These are phyloP conservation scores for Hippasteria phrygiana DNA, from an alignment of 53 echinoderm and acorn worm species.

Conservation along the genomic window DNA sequence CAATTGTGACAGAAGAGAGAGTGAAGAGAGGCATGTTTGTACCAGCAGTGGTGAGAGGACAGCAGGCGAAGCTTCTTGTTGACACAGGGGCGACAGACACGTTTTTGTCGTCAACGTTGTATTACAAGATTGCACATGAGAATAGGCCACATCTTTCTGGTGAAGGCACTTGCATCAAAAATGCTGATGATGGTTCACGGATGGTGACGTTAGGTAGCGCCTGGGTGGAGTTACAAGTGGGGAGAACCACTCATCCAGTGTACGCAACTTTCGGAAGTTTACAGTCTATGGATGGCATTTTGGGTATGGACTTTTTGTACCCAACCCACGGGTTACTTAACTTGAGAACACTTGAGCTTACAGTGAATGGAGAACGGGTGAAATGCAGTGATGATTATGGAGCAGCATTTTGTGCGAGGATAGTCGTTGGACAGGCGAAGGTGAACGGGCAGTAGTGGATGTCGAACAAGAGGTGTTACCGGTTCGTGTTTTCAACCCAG, in stretches of 20 bases:
- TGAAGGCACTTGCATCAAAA: neutral
- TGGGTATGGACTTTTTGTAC: conserved; percentile 53
- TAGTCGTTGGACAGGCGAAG: conserved; percentile 35
- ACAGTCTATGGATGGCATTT: conserved; percentile 30
- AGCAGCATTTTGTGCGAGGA: conserved; percentile 20
- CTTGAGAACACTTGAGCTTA: conserved; percentile 7
- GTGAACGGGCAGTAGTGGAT: conserved; percentile 48
- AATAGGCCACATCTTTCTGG: neutral
- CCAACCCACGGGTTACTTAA: neutral
- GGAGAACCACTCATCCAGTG: neutral
- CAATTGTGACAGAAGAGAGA: neutral
- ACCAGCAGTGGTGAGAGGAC: conserved; percentile 13
- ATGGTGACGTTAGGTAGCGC: conserved; percentile 15
- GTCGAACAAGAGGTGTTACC: conserved; percentile 18
- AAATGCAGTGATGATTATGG: conserved; percentile 31
- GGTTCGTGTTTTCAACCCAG: conserved; percentile 64
- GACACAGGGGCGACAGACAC: conserved; percentile 62
- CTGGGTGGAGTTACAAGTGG: conserved; percentile 34
- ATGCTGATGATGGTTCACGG: conserved; percentile 9
- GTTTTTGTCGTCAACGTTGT: conserved; percentile 32
- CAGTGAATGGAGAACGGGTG: conserved; percentile 42
- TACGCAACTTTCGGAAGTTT: conserved; percentile 22
- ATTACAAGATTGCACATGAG: conserved; percentile 29
- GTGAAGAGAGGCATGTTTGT: conserved; percentile 47
- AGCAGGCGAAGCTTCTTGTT: conserved; percentile 31